These are phyloP conservation scores for Adelphocoris suturalis DNA, from an alignment of 2,888 invertebrate genomes.

Conservation along the genomic window DNA sequence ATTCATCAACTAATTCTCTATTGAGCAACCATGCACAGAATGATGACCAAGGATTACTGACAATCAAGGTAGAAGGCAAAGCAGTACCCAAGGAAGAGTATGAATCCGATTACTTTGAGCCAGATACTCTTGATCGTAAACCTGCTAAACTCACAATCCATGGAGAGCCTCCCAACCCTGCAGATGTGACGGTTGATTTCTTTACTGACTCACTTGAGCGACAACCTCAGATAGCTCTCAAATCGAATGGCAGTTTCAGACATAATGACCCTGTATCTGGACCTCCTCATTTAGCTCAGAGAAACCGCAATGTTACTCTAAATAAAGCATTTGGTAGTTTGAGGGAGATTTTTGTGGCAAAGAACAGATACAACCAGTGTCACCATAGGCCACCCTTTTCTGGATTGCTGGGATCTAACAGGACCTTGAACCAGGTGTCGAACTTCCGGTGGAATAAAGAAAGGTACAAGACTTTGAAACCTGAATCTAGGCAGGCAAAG, in stretches of 20 bases:
- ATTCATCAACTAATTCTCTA: conserved; percentile 73
- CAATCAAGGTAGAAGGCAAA: conserved; percentile 90
- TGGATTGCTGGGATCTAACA: conserved; percentile 75
- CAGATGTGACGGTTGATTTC: conserved; percentile 75
- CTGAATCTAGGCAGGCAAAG: conserved; percentile 75
- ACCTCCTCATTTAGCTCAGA: background rate
- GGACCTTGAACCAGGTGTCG: conserved; percentile 73
- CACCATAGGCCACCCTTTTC: conserved; percentile 71
- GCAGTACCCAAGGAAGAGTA: conserved; percentile 82
- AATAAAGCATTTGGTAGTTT: conserved; percentile 84
- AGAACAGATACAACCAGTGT: conserved; percentile 75
- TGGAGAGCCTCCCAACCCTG: conserved; percentile 73
- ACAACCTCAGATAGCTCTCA: conserved; percentile 82
- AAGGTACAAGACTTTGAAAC: conserved; percentile 74
- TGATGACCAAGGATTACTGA: conserved; percentile 82
- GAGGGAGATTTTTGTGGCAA: conserved; percentile 86
- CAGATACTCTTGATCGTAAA: conserved; percentile 91
- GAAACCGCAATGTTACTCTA: conserved; percentile 71
- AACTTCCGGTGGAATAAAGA: conserved; percentile 77
- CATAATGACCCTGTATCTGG: conserved; percentile 77
- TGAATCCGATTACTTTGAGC: conserved; percentile 91
- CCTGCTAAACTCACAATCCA: conserved; percentile 75
- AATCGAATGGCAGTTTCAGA: conserved; percentile 86
- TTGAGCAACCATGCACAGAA: conserved; percentile 73
- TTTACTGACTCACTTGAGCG: conserved; percentile 81